phyloP scores from a whole-genome alignment of 2,888 invertebrate species.

The Macropis europaea region DNA sequence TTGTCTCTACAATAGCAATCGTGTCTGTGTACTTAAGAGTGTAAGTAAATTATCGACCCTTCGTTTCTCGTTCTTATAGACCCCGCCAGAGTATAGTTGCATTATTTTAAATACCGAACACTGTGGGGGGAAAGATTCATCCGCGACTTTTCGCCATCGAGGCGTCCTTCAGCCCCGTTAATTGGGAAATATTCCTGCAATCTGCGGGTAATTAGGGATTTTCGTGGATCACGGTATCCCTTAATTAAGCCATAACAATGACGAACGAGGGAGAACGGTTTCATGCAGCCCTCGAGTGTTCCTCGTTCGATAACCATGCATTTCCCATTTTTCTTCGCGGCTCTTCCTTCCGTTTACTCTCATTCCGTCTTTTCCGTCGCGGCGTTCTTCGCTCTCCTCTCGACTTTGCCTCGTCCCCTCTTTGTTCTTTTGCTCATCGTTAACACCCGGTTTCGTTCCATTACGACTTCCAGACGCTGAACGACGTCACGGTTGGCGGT shows the following conservation, averaged over 20 bases:
- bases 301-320: constrained; percentile 47
- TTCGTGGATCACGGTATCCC: constrained; percentile 59
- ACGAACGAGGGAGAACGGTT: constrained; percentile 52
- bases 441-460: constrained; percentile 50
- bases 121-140: not conserved
- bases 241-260: constrained; percentile 70
- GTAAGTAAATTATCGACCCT: no score
- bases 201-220: constrained; percentile 65
- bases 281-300: constrained; percentile 5
- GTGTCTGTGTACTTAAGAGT: no score
- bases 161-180: constrained; percentile 44
- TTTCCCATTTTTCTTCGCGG: constrained; percentile 8
- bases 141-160: constrained; percentile 17
- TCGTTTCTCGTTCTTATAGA: not conserved
- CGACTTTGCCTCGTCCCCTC: constrained; percentile 8
- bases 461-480: constrained; percentile 34
- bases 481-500: constrained; percentile 41
- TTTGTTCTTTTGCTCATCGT: constrained; percentile 43
- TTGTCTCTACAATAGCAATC: no score
- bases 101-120: constrained; percentile 1
- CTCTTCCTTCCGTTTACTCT: not conserved
- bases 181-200: constrained; percentile 64
- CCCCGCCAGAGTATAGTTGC: not conserved
- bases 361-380: not conserved
- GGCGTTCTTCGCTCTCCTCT: constrained; percentile 1